These are phyloP conservation scores for Hippocampus barbouri DNA, from an alignment of 2,113 vertebrate genomes.

Conservation along the genomic window DNA sequence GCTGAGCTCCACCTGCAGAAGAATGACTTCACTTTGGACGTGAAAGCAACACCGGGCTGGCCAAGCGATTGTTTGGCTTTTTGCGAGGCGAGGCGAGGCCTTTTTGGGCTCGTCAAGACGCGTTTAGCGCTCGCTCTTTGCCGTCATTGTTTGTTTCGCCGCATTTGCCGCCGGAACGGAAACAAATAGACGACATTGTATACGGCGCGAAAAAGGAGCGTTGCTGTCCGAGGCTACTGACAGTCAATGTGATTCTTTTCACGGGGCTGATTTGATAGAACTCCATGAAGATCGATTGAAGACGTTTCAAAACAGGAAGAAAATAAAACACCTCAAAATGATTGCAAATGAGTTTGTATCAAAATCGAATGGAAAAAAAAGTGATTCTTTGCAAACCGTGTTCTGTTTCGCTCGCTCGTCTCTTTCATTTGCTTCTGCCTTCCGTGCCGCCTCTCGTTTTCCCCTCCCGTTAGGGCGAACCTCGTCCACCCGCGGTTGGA, in stretches of 20 bases:
- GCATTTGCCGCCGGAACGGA: conserved; percentile 6
- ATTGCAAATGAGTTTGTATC: no score
- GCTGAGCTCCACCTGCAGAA: conserved; percentile 36
- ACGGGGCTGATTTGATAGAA: no score
- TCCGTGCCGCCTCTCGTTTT: conserved; percentile 14
- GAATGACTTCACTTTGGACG: conserved; percentile 4
- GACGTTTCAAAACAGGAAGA: no score
- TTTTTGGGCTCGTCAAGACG: conserved; percentile 26
- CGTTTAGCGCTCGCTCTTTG: conserved; percentile 16
- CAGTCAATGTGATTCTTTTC: no score
- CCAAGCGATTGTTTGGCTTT: background rate
- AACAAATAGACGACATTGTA: background rate
- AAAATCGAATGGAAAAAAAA: no score
- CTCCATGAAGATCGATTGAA: no score
- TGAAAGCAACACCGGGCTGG: conserved; percentile 4
- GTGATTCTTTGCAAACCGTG: no score
- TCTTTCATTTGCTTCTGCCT: conserved; percentile 15
- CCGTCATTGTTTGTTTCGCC: conserved; percentile 44
- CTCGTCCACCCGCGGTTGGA: conserved; percentile 25
- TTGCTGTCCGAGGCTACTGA: no score
- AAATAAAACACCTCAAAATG: no score
- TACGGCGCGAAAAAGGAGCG: no score
- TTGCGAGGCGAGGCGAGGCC: conserved; percentile 1
- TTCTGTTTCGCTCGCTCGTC: conserved; percentile 9
- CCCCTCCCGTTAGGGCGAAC: background rate